Evolutionary conservation across 1,140 invertebrate species (phyloP).

Genomic region (Cydia fagiglandana): DNA sequence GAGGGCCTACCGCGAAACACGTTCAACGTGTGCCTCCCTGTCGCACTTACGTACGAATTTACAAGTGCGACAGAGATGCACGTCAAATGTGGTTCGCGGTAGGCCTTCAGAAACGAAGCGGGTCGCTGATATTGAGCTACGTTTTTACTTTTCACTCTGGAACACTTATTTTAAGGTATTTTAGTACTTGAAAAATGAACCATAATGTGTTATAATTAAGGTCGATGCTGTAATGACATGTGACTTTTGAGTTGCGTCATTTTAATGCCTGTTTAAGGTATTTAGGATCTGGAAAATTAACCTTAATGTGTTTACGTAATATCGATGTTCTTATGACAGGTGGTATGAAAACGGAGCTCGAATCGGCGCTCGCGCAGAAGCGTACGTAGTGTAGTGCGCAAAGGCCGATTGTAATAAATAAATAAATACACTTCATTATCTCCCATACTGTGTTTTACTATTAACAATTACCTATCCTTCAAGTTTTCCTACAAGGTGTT

Average conservation of each 20-base stretch:
- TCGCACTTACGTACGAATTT: too few species aligned
- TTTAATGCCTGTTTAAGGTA: not conserved
- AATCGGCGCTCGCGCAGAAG: not conserved
- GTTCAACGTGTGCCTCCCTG: too few species aligned
- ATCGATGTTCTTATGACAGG: not conserved
- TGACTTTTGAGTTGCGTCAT: too few species aligned
- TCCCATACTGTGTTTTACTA: slow-evolving; percentile 42
- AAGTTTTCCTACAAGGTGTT: not conserved
- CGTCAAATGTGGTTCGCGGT: too few species aligned
- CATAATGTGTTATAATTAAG: too few species aligned
- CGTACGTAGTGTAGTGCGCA: slow-evolving; percentile 40
- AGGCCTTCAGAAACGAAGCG: not conserved
- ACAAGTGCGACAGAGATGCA: too few species aligned
- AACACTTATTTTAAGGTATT: too few species aligned
- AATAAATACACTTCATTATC: slow-evolving; percentile 57
- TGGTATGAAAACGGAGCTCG: not conserved
- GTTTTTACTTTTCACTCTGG: not conserved
- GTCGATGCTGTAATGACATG: too few species aligned
- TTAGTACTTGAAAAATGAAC: too few species aligned
- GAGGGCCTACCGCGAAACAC: too few species aligned
- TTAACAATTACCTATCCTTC: not conserved
- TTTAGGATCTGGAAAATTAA: not conserved
- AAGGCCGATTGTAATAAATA: slow-evolving; percentile 52
- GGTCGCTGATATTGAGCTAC: not conserved
- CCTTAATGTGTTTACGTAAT: not conserved